Evolutionary conservation across 2,888 invertebrate genomes (phyloP).

Genomic region (Pandemis heparana): DNA sequence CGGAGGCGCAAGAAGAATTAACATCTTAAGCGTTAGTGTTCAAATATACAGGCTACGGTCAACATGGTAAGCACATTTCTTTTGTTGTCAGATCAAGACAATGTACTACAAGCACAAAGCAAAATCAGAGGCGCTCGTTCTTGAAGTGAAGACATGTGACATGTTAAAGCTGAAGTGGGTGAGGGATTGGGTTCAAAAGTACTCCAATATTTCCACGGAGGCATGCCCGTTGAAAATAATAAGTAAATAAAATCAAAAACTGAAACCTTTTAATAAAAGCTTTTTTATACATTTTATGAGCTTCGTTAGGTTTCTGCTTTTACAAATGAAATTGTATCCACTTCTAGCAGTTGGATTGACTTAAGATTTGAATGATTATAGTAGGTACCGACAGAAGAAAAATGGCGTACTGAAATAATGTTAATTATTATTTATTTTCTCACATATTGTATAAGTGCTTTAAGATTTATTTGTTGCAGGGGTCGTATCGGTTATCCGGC

Average conservation of each 20-base stretch:
- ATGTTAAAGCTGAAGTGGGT: conserved; percentile 32
- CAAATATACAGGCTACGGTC: neutral
- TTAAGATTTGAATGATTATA: too few relatives aligned
- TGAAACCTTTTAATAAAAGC: too few relatives aligned
- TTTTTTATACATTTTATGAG: too few relatives aligned
- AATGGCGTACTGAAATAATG: too few relatives aligned
- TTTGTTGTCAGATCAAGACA: conserved; percentile 1
- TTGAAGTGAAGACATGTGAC: conserved; percentile 31
- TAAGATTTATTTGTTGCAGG: conserved; percentile 16
- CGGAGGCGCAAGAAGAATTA: too few relatives aligned
- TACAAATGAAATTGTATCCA: too few relatives aligned
- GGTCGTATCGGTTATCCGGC: neutral
- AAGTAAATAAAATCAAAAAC: too few relatives aligned
- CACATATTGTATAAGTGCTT: neutral
- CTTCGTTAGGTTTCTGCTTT: too few relatives aligned
- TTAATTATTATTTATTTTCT: neutral
- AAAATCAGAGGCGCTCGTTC: conserved; percentile 19
- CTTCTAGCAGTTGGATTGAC: too few relatives aligned
- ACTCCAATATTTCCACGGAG: conserved; percentile 21
- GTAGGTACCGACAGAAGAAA: too few relatives aligned
- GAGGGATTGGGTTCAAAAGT: conserved; percentile 30
- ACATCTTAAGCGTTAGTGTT: too few relatives aligned
- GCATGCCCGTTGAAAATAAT: conserved; percentile 17
- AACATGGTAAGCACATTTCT: neutral
- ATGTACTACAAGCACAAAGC: conserved; percentile 25